A percentile compares a stretch with the other conserved stretches of the same genome.
Conservation (phyloP, 2,113 vertebrate genomes). For the Danio rerio region GRCz12tu NC_133178.1:7132501-7133000, state of each 20-base stretch:
- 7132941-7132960: too few relatives aligned
- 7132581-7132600: not conserved
- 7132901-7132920: too few relatives aligned
- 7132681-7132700: conserved; percentile 28
- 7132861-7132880: too few relatives aligned
- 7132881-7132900: too few relatives aligned
- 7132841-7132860: too few relatives aligned
- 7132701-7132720: not conserved
- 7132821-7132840: too few relatives aligned
- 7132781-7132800: conserved; percentile 2
- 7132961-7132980: too few relatives aligned
- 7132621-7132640: not conserved
- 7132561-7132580: not conserved
- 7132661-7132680: not conserved
- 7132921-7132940: too few relatives aligned
- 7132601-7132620: conserved; percentile 1
- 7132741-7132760: not conserved
- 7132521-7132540: too few relatives aligned
- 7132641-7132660: not conserved
- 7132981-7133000: too few relatives aligned
- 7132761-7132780: not conserved
- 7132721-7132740: not conserved
- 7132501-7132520: too few relatives aligned
- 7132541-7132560: not conserved
- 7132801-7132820: not conserved